phyloP scores from a whole-genome alignment of 2,888 invertebrate species.

The Formica aserva region DNA sequence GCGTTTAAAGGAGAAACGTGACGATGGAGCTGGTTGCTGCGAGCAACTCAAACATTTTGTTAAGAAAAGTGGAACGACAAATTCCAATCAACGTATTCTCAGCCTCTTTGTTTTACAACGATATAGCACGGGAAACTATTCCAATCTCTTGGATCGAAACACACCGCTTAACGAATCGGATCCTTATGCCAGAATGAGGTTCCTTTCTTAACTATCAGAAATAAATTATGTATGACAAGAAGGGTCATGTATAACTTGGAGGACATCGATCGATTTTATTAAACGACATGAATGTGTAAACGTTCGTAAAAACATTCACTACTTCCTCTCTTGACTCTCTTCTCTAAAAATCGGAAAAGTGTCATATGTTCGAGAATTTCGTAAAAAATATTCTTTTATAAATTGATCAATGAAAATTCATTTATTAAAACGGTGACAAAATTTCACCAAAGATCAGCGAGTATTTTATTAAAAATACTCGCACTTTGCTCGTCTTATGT shows the following conservation, averaged over 20 bases:
- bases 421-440: background rate
- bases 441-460: background rate
- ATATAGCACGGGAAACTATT: constrained; percentile 22
- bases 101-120: constrained; percentile 31
- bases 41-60: constrained; percentile 24
- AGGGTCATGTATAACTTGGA: constrained; percentile 2
- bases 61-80: constrained; percentile 48
- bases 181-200: background rate
- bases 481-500: background rate
- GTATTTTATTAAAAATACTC: background rate
- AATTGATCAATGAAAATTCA: background rate
- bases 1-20: constrained; percentile 7
- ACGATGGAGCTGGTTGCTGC: background rate
- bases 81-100: constrained; percentile 36
- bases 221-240: background rate
- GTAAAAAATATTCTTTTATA: background rate
- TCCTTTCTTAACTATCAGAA: constrained; percentile 18
- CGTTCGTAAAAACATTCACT: background rate
- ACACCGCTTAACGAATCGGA: constrained; percentile 1
- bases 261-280: background rate
- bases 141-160: constrained; percentile 11
- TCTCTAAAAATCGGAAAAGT: background rate
- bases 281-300: background rate
- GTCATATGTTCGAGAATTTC: background rate
- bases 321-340: background rate